phyloP scores from a whole-genome alignment of 2,888 invertebrate genomes.

The Drosophila nigricruria region DNA sequence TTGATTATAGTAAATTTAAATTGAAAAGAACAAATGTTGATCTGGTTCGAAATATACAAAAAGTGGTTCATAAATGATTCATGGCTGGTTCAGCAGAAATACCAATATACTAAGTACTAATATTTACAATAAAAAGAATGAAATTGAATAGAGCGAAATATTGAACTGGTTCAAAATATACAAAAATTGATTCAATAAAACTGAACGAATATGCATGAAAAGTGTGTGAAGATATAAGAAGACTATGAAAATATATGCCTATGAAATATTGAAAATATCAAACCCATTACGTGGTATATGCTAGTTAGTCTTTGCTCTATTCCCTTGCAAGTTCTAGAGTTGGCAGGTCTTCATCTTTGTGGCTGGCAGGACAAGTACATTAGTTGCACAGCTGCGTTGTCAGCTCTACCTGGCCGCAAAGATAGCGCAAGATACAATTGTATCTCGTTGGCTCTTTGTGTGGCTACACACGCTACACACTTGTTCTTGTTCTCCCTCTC shows the following conservation, averaged over 20 bases:
- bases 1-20: not conserved
- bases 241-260: not conserved
- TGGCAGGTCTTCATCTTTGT: constrained; percentile 3
- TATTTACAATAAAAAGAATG: too few relatives aligned
- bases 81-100: too few relatives aligned
- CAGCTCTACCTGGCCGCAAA: constrained; percentile 57
- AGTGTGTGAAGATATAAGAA: not conserved
- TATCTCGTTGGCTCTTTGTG: constrained; percentile 38
- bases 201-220: too few relatives aligned
- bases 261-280: not conserved
- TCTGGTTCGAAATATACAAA: not conserved
- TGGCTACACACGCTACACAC: constrained; percentile 65
- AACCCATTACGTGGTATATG: constrained; percentile 11
- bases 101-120: too few relatives aligned
- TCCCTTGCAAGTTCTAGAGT: not conserved
- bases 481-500: constrained; percentile 36
- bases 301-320: constrained; percentile 9
- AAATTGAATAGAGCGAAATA: too few relatives aligned
- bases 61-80: not conserved
- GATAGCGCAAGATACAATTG: constrained; percentile 66
- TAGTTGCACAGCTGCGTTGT: constrained; percentile 68
- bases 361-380: constrained; percentile 59
- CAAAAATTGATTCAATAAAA: too few relatives aligned
- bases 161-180: too few relatives aligned
- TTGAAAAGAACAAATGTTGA: not conserved